Evolutionary conservation across 2,797 vertebrate genomes (phyloP), one percentile per base, ranked within the genome.

Genomic region (Pagetopsis macropterus): DNA sequence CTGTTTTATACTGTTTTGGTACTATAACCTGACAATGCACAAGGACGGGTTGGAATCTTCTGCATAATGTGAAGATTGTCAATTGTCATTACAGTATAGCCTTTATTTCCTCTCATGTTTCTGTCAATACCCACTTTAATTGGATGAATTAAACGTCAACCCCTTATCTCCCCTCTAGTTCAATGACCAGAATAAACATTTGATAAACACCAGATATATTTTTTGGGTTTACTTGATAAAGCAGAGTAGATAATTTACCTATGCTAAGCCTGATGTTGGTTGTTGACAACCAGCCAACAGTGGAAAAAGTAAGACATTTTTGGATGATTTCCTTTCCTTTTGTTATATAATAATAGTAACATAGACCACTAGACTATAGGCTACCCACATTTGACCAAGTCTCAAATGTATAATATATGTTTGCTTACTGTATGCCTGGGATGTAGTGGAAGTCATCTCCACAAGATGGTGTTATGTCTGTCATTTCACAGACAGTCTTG

Each of bases 391-490:
- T 37, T 37, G 33, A 9, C 6, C 33, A 0, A 60, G 23, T 57
- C 12, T 70, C n/a, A 51, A 48, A 55, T 59, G 23, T 19, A 13
- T 6, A 27, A 27, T 27, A 27, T 27, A 40, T 16, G 37, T 27
- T 50, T 33, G 2, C 44, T 12, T 5, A n/a, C 27, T 15, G 13
- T 27, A 13, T 31, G 1, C 3, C 17, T 44, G 16, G 13, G 9
- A 4, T 79, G 80, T 15, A 59, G 15, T 75, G 14, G 46, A 3
- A 23, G 0, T 58, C 57, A 19, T 71, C 5, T 55, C 84, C 88
- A 85, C 85, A 75, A 79, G 89, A 66, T 81, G 87, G 85, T 78
- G 33, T 8, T n/a, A 23, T 58, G 9, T 68, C 37, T 75, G 23
- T 41, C 70, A 56, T 68, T 73, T 69, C 61, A 27, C 14, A 67